Conservation (phyloP, 2,888 invertebrate genomes). For the Muschampia plurimacula region DNA sequence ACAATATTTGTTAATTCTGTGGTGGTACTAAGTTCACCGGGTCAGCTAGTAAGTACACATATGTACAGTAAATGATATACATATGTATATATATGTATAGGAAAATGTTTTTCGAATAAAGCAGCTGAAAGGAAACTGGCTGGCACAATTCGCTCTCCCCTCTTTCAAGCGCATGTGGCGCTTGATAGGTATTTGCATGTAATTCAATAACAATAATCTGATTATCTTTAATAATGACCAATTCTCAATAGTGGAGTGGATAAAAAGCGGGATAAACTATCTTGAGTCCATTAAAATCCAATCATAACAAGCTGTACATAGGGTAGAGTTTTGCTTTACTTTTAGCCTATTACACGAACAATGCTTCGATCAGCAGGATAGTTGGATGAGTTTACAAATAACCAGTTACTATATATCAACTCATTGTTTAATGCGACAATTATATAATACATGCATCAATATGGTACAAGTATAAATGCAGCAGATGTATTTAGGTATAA, state of each 20-base stretch:
- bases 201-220: constrained; percentile 72
- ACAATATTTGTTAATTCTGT: too few species aligned
- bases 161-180: not conserved
- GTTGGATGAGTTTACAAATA: constrained; percentile 10
- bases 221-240: constrained; percentile 60
- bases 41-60: too few species aligned
- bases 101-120: too few species aligned
- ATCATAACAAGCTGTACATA: not conserved
- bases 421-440: not conserved
- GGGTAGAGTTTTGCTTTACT: too few species aligned
- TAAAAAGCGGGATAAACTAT: not conserved
- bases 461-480: constrained; percentile 8
- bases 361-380: constrained; percentile 3
- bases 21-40: too few species aligned
- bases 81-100: too few species aligned
- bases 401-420: not conserved
- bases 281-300: not conserved
- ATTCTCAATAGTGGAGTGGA: not conserved
- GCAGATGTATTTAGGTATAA: not conserved
- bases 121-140: not conserved
- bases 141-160: constrained; percentile 4
- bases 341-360: not conserved
- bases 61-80: too few species aligned
- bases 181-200: constrained; percentile 52
- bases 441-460: not conserved